A percentile compares a stretch with the other conserved stretches of the same genome.
Evolutionary conservation across 2,888 invertebrate genomes (phyloP).

Genomic region (Xestia c-nigrum): DNA sequence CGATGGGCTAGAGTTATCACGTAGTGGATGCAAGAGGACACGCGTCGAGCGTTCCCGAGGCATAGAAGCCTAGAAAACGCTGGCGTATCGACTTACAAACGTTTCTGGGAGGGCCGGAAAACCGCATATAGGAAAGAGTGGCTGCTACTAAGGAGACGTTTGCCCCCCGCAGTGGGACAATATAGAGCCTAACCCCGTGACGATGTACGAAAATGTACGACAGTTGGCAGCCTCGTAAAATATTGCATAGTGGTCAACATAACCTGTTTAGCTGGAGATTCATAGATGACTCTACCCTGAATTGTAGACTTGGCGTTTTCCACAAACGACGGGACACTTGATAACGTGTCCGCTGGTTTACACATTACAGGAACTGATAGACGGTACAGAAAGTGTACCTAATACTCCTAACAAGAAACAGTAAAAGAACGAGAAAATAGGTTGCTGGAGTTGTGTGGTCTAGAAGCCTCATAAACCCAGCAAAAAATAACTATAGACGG

Average conservation of each 20-base stretch:
- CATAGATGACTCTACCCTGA: neutral
- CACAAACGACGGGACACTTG: neutral
- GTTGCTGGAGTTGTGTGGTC: neutral
- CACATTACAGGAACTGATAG: neutral
- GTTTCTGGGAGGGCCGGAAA: neutral
- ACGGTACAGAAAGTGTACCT: neutral
- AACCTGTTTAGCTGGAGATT: neutral
- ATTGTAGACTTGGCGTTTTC: neutral
- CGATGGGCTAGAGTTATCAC: neutral
- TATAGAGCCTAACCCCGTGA: neutral
- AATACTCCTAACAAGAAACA: no score
- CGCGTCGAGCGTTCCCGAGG: neutral
- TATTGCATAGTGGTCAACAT: neutral
- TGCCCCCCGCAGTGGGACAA: neutral
- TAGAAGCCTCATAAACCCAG: neutral
- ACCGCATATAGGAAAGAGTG: neutral
- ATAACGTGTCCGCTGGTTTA: neutral
- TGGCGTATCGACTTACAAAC: neutral
- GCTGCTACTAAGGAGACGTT: neutral
- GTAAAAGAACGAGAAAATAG: neutral
- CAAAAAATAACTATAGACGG: neutral
- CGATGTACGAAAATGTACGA: neutral
- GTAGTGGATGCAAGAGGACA: neutral
- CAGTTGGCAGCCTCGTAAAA: neutral
- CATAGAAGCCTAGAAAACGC: neutral